Percentiles rank a stretch among this genome's conserved stretches.
Conservation (phyloP, 92 coral and sea anemone genomes). For the Actinernus sp. region DNA sequence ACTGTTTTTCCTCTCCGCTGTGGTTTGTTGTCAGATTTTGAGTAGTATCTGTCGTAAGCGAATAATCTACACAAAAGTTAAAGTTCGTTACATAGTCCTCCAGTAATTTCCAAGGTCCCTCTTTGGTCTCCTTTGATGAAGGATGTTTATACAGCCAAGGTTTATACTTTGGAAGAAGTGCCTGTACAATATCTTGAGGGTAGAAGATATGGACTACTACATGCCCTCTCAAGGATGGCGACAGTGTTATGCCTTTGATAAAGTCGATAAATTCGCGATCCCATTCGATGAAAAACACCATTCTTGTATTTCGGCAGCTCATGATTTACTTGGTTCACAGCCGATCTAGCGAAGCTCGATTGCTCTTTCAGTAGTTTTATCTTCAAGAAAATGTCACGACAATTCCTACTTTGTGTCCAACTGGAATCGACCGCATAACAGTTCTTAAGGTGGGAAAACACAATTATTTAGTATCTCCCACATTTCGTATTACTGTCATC, state of each 20-base stretch:
- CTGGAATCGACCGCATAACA: no score
- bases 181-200: slow-evolving; percentile 40
- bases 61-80: slow-evolving; percentile 26
- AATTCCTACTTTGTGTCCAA: no score
- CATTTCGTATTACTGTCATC: no score
- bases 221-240: slow-evolving; percentile 63
- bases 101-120: slow-evolving; percentile 26
- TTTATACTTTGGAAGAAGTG: slow-evolving; percentile 57
- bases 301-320: slow-evolving; percentile 14
- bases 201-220: slow-evolving; percentile 75
- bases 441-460: no score
- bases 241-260: slow-evolving; percentile 67
- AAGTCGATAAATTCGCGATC: slow-evolving; percentile 27
- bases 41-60: neutral
- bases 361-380: no score
- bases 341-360: no score
- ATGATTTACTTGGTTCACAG: neutral
- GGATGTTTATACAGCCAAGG: slow-evolving; percentile 87
- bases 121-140: slow-evolving; percentile 6
- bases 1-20: neutral
- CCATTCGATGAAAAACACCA: slow-evolving; percentile 78
- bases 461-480: no score
- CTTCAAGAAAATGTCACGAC: no score
- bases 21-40: slow-evolving; percentile 7
- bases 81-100: slow-evolving; percentile 43